phyloP scores from a whole-genome alignment of 2,113 vertebrate genomes.

The Labeo catla region DNA sequence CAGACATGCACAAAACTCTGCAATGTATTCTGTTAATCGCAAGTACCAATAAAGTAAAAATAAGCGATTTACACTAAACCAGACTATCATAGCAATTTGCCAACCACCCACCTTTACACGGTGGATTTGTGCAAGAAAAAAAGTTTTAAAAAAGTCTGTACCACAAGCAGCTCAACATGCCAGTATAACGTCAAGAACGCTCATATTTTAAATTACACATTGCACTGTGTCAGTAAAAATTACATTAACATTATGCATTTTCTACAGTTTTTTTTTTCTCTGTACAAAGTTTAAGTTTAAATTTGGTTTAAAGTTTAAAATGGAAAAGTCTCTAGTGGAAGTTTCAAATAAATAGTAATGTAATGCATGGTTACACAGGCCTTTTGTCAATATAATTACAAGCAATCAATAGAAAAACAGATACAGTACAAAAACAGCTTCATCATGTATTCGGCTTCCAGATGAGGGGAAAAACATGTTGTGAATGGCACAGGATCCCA shows the following conservation, averaged over 20 bases:
- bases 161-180: background rate
- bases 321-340: background rate
- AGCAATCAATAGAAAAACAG: background rate
- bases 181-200: background rate
- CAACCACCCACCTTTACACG: too few species aligned
- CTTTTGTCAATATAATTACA: constrained; percentile 1
- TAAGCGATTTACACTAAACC: background rate
- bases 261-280: background rate
- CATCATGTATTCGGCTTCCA: background rate
- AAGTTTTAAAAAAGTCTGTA: background rate
- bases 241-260: background rate
- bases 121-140: too few species aligned
- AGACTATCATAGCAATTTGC: background rate
- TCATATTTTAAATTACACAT: background rate
- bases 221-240: background rate
- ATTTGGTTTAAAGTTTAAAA: background rate
- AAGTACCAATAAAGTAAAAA: background rate
- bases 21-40: background rate
- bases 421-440: background rate
- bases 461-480: background rate
- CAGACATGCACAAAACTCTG: background rate
- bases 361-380: constrained; percentile 1
- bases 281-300: background rate
- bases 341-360: constrained; percentile 5
- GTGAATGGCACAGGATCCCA: constrained; percentile 14